phyloP scores from a whole-genome alignment of 2,888 invertebrate species.

The Autographa gamma region DNA sequence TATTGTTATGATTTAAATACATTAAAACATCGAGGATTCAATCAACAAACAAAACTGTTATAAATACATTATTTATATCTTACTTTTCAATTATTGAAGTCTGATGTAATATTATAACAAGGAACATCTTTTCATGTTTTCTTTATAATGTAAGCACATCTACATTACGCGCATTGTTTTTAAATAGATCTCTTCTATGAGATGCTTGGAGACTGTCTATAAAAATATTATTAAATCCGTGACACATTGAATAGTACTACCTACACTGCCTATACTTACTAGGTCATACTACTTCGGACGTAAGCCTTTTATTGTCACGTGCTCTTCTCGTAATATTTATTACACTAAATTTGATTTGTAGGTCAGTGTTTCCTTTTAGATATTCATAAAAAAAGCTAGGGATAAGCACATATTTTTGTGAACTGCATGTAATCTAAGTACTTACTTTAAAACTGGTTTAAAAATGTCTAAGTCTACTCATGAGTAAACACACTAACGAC shows the following conservation, averaged over 20 bases:
- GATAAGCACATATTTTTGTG: too few relatives aligned
- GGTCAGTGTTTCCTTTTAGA: too few relatives aligned
- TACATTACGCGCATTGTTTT: not conserved
- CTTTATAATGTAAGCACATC: not conserved
- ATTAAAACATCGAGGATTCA: not conserved
- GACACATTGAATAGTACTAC: not conserved
- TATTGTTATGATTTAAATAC: slow-evolving; percentile 1
- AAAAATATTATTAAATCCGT: not conserved
- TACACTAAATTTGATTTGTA: too few relatives aligned
- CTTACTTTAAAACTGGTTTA: too few relatives aligned
- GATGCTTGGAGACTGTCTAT: not conserved
- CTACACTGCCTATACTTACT: not conserved
- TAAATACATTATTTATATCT: not conserved
- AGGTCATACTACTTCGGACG: not conserved
- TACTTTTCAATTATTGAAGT: not conserved
- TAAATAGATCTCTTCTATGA: not conserved
- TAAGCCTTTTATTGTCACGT: not conserved
- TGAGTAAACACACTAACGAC: too few relatives aligned
- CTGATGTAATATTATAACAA: not conserved
- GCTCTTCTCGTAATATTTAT: not conserved
- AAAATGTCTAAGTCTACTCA: too few relatives aligned
- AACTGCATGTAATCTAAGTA: too few relatives aligned
- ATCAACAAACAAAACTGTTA: not conserved
- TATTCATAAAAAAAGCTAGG: too few relatives aligned
- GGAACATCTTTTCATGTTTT: not conserved